These are phyloP conservation scores for Lanius collurio DNA, from an alignment of 2,113 vertebrate species.

Conservation along the genomic window DNA sequence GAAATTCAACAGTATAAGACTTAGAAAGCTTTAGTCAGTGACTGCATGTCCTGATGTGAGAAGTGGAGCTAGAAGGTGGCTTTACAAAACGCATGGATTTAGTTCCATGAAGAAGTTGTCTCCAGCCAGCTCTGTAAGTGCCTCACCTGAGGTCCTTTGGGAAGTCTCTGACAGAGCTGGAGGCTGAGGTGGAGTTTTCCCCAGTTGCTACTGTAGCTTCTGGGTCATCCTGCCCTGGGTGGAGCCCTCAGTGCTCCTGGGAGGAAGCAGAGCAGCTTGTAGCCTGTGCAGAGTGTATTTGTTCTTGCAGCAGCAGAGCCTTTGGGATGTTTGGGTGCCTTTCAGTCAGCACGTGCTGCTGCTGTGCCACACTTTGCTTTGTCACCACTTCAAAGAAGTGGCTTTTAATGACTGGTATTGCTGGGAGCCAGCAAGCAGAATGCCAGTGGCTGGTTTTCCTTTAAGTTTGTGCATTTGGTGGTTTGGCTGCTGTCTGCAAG, in stretches of 20 bases:
- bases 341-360: not conserved
- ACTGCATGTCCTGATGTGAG: not conserved
- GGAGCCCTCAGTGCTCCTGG: not conserved
- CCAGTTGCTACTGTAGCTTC: not conserved
- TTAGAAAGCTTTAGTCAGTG: not conserved
- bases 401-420: not conserved
- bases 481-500: not conserved
- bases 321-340: not conserved
- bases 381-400: not conserved
- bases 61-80: not conserved
- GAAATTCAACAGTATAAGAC: not conserved
- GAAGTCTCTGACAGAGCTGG: not conserved
- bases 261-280: not conserved
- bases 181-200: not conserved
- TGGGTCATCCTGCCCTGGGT: not conserved
- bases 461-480: not conserved
- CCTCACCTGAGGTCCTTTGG: not conserved
- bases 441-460: not conserved
- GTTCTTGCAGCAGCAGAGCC: not conserved
- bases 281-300: not conserved
- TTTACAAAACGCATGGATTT: not conserved
- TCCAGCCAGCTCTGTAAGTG: not conserved
- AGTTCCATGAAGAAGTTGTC: not conserved
- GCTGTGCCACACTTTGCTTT: not conserved
- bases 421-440: not conserved